Conservation (phyloP, 2,113 vertebrate species). For the Corythoichthys intestinalis region DNA sequence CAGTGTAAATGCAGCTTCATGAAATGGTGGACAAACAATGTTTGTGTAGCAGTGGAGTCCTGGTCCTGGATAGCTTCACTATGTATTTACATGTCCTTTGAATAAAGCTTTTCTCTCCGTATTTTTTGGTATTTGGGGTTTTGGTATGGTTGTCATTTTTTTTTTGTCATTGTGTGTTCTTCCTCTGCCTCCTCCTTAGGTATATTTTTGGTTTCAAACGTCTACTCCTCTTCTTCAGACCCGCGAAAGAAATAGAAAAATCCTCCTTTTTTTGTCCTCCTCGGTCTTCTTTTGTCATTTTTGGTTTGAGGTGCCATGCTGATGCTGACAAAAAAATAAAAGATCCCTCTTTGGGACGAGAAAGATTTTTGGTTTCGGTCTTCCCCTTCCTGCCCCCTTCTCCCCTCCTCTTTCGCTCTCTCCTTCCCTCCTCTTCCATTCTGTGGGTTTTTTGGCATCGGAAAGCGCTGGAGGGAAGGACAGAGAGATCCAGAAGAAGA, state of each 20-base stretch:
- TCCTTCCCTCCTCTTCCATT: constrained; percentile 74
- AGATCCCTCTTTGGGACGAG: constrained; percentile 66
- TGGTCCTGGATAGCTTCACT: constrained; percentile 77
- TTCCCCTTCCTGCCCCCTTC: constrained; percentile 49
- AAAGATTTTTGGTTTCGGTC: constrained; percentile 76
- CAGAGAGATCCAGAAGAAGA: constrained; percentile 48
- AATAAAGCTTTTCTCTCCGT: constrained; percentile 83
- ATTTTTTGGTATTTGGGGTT: constrained; percentile 82
- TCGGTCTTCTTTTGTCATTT: constrained; percentile 65
- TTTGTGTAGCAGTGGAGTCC: constrained; percentile 51
- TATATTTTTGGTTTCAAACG: constrained; percentile 76
- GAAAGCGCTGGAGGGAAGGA: constrained; percentile 71
- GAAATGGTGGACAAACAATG: constrained; percentile 39
- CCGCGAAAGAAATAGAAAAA: constrained; percentile 58
- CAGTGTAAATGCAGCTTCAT: not conserved
- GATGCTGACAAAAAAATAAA: constrained; percentile 52
- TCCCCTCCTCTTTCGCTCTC: constrained; percentile 54
- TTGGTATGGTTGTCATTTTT: constrained; percentile 75
- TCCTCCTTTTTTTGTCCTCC: constrained; percentile 56
- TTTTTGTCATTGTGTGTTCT: constrained; percentile 67
- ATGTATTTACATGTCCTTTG: constrained; percentile 81
- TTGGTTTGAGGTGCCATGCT: constrained; percentile 63
- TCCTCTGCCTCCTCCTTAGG: constrained; percentile 50
- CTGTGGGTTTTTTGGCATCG: constrained; percentile 76
- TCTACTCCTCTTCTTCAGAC: constrained; percentile 64